These are phyloP conservation scores for Ianthella basta DNA, from an alignment of 37 sponge, comb jelly and placozoan species.

Conservation along the genomic window DNA sequence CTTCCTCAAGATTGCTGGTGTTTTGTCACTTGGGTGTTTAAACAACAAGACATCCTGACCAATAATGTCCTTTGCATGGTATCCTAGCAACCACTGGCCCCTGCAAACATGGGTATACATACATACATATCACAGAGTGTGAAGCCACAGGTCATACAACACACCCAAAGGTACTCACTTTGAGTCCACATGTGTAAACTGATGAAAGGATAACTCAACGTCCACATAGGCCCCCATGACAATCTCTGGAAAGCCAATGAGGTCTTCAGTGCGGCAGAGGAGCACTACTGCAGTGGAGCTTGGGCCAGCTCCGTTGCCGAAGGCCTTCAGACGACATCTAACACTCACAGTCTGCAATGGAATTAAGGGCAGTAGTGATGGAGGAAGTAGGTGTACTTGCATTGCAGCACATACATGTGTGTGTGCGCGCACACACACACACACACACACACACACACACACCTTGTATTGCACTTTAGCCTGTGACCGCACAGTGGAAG, in stretches of 20 bases:
- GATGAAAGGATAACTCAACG: neutral
- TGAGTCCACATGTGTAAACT: neutral
- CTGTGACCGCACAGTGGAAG: neutral
- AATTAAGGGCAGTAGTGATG: neutral
- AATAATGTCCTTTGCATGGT: neutral
- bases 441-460: neutral
- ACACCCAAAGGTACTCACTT: constrained; percentile 1
- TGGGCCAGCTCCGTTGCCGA: neutral
- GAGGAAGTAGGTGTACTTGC: neutral
- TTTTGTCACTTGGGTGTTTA: neutral
- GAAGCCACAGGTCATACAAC: neutral
- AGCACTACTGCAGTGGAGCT: neutral
- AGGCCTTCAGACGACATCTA: neutral
- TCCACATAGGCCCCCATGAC: constrained; percentile 15
- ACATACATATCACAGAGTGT: too few species aligned
- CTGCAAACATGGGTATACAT: neutral
- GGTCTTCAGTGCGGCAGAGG: constrained; percentile 6
- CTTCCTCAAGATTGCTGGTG: neutral
- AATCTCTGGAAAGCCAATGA: constrained; percentile 18
- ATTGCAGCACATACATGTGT: neutral
- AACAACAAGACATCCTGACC: neutral
- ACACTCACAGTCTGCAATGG: neutral
- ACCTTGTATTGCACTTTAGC: constrained; percentile 27
- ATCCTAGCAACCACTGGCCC: neutral
- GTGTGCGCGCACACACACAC: neutral